A percentile compares a stretch with the other conserved stretches of the same genome.
phyloP scores from a whole-genome alignment of 2,113 vertebrate genomes.

The Archilochus colubris region DNA sequence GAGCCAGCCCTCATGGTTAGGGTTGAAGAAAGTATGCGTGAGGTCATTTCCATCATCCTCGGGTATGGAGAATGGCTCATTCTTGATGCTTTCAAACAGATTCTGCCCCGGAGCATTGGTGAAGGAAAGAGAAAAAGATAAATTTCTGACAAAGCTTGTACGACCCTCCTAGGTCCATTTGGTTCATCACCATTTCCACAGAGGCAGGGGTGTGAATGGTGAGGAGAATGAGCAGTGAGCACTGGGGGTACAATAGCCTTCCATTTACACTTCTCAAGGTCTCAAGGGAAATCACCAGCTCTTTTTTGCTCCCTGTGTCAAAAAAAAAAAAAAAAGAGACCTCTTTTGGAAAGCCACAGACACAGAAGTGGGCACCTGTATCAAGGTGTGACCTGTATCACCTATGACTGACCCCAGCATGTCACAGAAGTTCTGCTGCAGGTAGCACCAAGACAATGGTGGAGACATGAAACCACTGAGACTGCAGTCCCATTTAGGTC shows the following conservation, averaged over 20 bases:
- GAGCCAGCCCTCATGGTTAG: conserved; percentile 94
- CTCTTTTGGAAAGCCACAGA: neutral
- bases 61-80: conserved; percentile 93
- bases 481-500: neutral
- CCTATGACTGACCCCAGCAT: neutral
- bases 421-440: neutral
- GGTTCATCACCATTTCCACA: neutral
- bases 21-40: conserved; percentile 97
- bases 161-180: neutral
- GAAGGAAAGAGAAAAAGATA: neutral
- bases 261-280: neutral
- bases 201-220: neutral
- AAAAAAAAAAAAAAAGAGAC: neutral
- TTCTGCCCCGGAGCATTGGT: conserved; percentile 64
- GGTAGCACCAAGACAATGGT: neutral
- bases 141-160: neutral
- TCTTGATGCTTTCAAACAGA: conserved; percentile 93
- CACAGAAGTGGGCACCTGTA: neutral
- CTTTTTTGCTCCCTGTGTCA: neutral
- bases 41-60: conserved; percentile 94
- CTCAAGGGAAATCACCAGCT: neutral
- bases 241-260: neutral
- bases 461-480: rapidly evolving
- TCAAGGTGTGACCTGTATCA: neutral
- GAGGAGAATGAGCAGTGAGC: neutral